A percentile compares a stretch with the other conserved stretches of the same genome.
phyloP scores from a whole-genome alignment of 2,888 invertebrate genomes.

The Pyrrhia umbra region DNA sequence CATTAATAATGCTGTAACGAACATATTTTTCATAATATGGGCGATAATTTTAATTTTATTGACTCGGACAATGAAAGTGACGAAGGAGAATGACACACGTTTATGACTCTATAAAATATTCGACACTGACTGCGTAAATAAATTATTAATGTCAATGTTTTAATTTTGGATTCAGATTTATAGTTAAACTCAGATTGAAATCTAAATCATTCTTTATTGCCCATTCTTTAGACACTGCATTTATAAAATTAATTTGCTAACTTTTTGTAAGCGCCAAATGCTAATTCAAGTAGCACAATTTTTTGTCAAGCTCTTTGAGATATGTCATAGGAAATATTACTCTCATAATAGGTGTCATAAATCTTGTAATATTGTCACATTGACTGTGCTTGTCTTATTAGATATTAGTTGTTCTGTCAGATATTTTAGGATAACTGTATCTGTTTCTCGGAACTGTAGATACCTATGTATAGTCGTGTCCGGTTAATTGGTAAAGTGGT shows the following conservation, averaged over 20 bases:
- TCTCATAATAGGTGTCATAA: slow-evolving; percentile 56
- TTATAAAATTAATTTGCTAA: slow-evolving; percentile 26
- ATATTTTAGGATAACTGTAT: slow-evolving; percentile 71
- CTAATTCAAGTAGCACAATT: slow-evolving; percentile 54
- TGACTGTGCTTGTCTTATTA: slow-evolving; percentile 33
- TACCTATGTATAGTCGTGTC: slow-evolving; percentile 79
- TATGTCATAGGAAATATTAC: slow-evolving; percentile 48
- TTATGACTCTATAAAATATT: slow-evolving; percentile 51
- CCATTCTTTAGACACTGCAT: slow-evolving; percentile 26
- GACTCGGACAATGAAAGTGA: slow-evolving; percentile 47
- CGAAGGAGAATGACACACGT: slow-evolving; percentile 48
- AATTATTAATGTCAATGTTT: slow-evolving; percentile 33
- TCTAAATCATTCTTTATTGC: slow-evolving; percentile 11
- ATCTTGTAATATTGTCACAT: slow-evolving; percentile 61
- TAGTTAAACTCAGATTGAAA: slow-evolving; percentile 11
- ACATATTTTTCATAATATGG: slow-evolving; percentile 36
- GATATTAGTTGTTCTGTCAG: slow-evolving; percentile 60
- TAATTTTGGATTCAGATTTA: slow-evolving; percentile 30
- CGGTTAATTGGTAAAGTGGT: slow-evolving; percentile 87
- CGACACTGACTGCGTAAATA: slow-evolving; percentile 42
- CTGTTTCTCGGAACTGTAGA: slow-evolving; percentile 77
- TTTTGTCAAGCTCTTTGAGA: slow-evolving; percentile 48
- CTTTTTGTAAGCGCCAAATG: slow-evolving; percentile 22
- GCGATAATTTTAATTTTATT: slow-evolving; percentile 55
- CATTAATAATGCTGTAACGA: slow-evolving; percentile 33